These are phyloP conservation scores for Coregonus sp. DNA, from an alignment of 2,797 vertebrate species.

Conservation along the genomic window DNA sequence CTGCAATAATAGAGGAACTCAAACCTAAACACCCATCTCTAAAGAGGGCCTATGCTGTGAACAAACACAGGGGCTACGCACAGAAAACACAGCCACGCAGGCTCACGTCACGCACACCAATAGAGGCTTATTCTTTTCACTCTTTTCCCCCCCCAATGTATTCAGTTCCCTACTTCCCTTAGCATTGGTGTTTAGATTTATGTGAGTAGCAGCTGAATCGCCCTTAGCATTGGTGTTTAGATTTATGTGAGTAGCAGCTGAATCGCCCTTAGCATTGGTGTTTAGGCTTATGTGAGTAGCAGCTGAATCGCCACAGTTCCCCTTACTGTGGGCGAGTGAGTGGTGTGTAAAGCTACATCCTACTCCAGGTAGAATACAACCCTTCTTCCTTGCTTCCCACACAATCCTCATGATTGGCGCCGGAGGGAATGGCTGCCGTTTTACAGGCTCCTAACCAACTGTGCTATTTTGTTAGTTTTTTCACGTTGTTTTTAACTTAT, in stretches of 20 bases:
- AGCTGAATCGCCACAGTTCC: conserved; percentile 66
- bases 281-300: conserved; percentile 31
- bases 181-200: too few species aligned
- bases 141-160: conserved; percentile 47
- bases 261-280: conserved; percentile 51
- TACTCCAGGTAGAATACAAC: conserved; percentile 66
- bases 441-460: too few species aligned
- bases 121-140: conserved; percentile 40
- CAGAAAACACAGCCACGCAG: conserved; percentile 23
- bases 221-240: conserved; percentile 30
- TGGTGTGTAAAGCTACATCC: conserved; percentile 63
- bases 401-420: conserved; percentile 23
- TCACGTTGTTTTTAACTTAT: too few species aligned
- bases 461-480: too few species aligned
- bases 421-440: too few species aligned
- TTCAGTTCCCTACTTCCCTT: conserved; percentile 35
- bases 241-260: conserved; percentile 54
- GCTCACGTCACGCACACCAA: too few species aligned
- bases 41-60: conserved; percentile 14
- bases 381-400: conserved; percentile 58
- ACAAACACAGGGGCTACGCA: conserved; percentile 24
- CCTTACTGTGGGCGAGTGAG: conserved; percentile 63
- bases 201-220: too few species aligned
- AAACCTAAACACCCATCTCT: background rate
- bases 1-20: conserved; percentile 25